Evolutionary conservation across 1,140 invertebrate genomes (phyloP).

Genomic region (Gryllus bimaculatus): DNA sequence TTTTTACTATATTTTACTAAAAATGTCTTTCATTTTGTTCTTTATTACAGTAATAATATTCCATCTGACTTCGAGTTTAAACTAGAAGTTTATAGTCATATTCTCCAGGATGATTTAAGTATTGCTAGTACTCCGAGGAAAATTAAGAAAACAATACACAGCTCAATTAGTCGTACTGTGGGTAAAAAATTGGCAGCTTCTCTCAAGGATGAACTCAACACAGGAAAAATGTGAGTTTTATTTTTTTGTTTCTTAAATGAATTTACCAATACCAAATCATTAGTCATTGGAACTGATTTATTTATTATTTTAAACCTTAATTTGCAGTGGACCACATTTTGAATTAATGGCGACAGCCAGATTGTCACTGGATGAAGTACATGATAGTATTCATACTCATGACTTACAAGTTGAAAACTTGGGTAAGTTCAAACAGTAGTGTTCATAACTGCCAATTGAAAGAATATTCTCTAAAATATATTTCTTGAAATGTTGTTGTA

Average conservation of each 20-base stretch:
- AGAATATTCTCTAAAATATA: too few relatives aligned
- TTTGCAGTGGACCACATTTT: conserved; percentile 55
- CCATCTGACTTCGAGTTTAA: conserved; percentile 53
- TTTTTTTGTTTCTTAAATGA: not conserved
- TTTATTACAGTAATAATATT: conserved; percentile 47
- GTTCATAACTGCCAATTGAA: not conserved
- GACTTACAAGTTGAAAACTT: conserved; percentile 42
- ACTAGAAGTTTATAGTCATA: conserved; percentile 58
- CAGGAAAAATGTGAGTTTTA: conserved; percentile 17
- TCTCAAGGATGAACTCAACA: conserved; percentile 42
- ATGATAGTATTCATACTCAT: conserved; percentile 44
- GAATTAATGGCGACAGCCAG: conserved; percentile 55
- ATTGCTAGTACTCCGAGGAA: conserved; percentile 58
- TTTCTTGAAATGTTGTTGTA: not conserved
- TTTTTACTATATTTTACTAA: not conserved
- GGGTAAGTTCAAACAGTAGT: conserved; percentile 29
- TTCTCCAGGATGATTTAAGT: conserved; percentile 56
- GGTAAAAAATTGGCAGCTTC: conserved; percentile 51
- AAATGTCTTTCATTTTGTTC: conserved; percentile 21
- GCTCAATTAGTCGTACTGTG: conserved; percentile 56
- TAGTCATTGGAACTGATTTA: not conserved
- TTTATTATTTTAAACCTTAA: conserved; percentile 17
- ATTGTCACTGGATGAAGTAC: conserved; percentile 48
- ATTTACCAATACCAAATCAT: too few relatives aligned
- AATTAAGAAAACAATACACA: conserved; percentile 57